Percentiles rank a stretch among this genome's conserved stretches.
phyloP scores from a whole-genome alignment of 2,113 vertebrate species.

The Apteryx owenii region DNA sequence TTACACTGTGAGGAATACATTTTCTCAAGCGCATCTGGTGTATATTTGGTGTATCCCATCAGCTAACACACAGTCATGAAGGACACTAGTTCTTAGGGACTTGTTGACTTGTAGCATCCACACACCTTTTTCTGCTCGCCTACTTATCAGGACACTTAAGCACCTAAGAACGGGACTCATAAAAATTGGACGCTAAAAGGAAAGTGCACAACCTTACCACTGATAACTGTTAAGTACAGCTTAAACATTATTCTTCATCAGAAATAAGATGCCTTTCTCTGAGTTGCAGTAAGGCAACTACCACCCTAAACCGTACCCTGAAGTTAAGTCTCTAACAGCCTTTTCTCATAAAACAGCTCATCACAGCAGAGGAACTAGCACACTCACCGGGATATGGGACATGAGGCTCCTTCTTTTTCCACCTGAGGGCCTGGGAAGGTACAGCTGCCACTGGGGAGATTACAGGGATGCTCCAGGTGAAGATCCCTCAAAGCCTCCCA shows the following conservation, averaged over 20 bases:
- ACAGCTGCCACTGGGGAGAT: no score
- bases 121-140: not conserved
- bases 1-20: not conserved
- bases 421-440: no score
- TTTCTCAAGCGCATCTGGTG: not conserved
- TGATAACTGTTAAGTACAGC: not conserved
- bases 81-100: not conserved
- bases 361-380: not conserved
- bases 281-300: not conserved
- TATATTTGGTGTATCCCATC: not conserved
- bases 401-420: no score
- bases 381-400: no score
- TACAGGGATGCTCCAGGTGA: no score
- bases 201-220: not conserved
- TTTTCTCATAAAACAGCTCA: not conserved
- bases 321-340: not conserved
- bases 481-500: not conserved
- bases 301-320: not conserved
- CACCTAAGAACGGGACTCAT: not conserved
- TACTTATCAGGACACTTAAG: not conserved
- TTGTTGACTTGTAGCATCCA: rapidly evolving
- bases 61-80: not conserved
- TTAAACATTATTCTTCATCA: not conserved
- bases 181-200: not conserved
- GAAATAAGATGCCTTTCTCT: not conserved